Evolutionary conservation across 2,888 invertebrate species (phyloP).

Genomic region (Patella pellucida): DNA sequence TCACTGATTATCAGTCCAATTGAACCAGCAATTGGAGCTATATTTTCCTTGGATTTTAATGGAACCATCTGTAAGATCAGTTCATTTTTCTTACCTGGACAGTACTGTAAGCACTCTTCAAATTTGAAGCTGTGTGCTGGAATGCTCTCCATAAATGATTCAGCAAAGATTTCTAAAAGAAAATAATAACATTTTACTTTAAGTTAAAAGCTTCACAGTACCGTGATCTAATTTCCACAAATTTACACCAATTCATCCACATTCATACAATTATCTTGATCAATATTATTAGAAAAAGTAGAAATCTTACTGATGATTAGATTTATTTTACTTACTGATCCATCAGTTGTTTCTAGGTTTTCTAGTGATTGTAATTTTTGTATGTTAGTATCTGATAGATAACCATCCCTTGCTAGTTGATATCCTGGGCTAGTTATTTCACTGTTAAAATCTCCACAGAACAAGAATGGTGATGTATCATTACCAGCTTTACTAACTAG

Average conservation of each 20-base stretch:
- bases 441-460: slow-evolving; percentile 70
- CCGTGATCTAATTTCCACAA: no score
- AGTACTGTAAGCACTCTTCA: slow-evolving; percentile 63
- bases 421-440: slow-evolving; percentile 59
- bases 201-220: no score
- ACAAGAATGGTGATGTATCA: slow-evolving; percentile 59
- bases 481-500: slow-evolving; percentile 58
- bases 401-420: slow-evolving; percentile 64
- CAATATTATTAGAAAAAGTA: no score
- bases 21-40: not conserved
- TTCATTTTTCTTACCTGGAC: slow-evolving; percentile 43
- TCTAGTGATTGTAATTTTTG: slow-evolving; percentile 53
- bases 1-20: no score
- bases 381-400: slow-evolving; percentile 60
- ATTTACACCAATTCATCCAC: not conserved
- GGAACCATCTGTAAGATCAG: no score
- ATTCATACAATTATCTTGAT: no score
- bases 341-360: slow-evolving; percentile 55
- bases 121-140: slow-evolving; percentile 64
- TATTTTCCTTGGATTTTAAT: not conserved
- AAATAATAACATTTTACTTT: slow-evolving; percentile 9
- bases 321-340: slow-evolving; percentile 47
- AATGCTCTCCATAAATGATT: slow-evolving; percentile 66
- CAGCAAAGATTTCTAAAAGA: slow-evolving; percentile 59
- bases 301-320: not conserved